Conservation (phyloP, 2,888 invertebrate genomes). For the Cotesia congregata region DNA sequence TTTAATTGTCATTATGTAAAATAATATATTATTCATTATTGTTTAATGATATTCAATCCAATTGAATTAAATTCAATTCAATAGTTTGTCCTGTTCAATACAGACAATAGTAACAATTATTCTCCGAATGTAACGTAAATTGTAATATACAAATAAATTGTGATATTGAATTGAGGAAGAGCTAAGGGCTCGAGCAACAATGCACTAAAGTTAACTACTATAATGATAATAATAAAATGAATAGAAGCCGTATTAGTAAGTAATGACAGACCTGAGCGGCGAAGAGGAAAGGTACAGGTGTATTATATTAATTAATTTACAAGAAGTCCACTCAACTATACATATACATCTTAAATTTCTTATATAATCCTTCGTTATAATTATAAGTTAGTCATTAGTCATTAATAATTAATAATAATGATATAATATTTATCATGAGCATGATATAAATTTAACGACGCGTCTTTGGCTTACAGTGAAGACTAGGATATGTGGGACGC, state of each 20-base stretch:
- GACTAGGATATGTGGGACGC: slow-evolving; percentile 16
- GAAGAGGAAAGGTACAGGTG: neutral
- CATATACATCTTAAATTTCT: slow-evolving; percentile 15
- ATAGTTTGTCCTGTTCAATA: neutral
- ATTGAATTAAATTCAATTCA: neutral
- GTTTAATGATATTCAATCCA: neutral
- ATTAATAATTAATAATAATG: slow-evolving; percentile 6
- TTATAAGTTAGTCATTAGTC: too few relatives aligned
- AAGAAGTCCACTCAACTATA: slow-evolving; percentile 9
- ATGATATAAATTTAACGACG: neutral
- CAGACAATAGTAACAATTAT: neutral
- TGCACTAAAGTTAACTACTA: neutral
- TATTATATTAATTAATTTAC: slow-evolving; percentile 11
- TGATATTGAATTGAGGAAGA: neutral
- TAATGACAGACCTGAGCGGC: slow-evolving; percentile 1
- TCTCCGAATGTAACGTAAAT: slow-evolving; percentile 16
- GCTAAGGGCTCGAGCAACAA: neutral
- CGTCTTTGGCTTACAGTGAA: slow-evolving; percentile 15
- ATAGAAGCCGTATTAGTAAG: neutral
- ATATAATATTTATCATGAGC: neutral
- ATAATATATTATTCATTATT: neutral
- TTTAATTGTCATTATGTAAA: neutral
- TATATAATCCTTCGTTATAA: neutral
- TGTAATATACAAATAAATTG: neutral
- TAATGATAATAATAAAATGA: slow-evolving; percentile 3